phyloP scores from a whole-genome alignment of 2,797 vertebrate genomes.

The Varecia variegata region DNA sequence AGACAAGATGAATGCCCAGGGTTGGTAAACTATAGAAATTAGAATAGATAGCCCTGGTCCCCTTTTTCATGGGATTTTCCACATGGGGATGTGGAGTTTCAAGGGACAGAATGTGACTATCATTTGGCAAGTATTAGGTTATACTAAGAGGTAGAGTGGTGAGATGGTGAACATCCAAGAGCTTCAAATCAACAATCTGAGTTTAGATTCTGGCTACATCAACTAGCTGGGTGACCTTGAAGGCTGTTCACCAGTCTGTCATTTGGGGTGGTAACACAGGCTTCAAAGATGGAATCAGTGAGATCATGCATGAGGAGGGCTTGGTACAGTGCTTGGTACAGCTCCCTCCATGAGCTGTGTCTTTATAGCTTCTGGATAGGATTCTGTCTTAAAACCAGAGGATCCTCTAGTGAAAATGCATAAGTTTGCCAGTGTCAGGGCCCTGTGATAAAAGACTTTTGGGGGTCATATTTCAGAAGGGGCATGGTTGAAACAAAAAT shows the following conservation, averaged over 20 bases:
- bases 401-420: neutral
- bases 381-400: conserved; percentile 24
- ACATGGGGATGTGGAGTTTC: neutral
- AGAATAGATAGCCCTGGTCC: neutral
- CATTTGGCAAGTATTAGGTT: neutral
- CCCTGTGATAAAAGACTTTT: neutral
- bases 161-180: neutral
- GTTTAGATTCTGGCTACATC: neutral
- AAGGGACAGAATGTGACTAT: neutral
- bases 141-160: neutral
- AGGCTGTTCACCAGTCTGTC: neutral
- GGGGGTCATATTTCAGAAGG: neutral
- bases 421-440: neutral
- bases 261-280: neutral
- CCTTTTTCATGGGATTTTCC: conserved; percentile 23
- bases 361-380: neutral
- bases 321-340: neutral
- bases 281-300: neutral
- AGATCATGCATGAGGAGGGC: neutral
- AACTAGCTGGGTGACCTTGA: neutral
- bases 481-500: neutral
- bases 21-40: conserved; percentile 32
- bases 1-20: conserved; percentile 49
- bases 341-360: neutral
- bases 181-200: neutral